phyloP scores from a whole-genome alignment of 2,888 invertebrate genomes.

The Polymixis flavicincta region DNA sequence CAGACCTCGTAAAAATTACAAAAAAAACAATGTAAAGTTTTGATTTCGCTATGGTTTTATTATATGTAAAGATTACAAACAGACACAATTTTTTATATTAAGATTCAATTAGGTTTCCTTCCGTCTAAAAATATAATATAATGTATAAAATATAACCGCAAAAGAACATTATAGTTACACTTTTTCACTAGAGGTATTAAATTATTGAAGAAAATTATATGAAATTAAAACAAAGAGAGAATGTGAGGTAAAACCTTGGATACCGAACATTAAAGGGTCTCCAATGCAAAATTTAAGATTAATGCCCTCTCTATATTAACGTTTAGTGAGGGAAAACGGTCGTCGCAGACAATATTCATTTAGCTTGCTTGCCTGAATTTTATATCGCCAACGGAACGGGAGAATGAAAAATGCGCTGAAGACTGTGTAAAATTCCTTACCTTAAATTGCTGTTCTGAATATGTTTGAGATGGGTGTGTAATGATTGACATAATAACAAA shows the following conservation, averaged over 20 bases:
- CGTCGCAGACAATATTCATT: slow-evolving; percentile 54
- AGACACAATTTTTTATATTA: no score
- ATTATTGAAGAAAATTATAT: not conserved
- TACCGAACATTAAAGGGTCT: slow-evolving; percentile 25
- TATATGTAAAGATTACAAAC: no score
- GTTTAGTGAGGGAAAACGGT: slow-evolving; percentile 39
- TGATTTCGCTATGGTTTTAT: no score
- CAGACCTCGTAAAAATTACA: no score
- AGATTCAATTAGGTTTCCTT: not conserved
- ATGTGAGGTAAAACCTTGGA: not conserved
- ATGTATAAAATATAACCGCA: not conserved
- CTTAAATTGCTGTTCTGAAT: slow-evolving; percentile 19
- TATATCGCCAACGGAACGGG: not conserved
- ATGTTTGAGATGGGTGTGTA: no score
- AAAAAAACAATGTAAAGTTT: no score
- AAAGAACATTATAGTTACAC: not conserved
- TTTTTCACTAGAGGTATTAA: not conserved
- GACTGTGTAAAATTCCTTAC: slow-evolving; percentile 3
- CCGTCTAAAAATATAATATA: no score
- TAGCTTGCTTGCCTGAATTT: slow-evolving; percentile 44
- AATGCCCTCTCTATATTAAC: slow-evolving; percentile 57
- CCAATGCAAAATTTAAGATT: slow-evolving; percentile 53
- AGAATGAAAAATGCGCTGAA: slow-evolving; percentile 8
- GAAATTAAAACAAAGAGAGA: slow-evolving; percentile 20
- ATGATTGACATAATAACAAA: no score